Evolutionary conservation across 2,888 invertebrate species (phyloP), one percentile per base, ranked within the genome.

Genomic region (Sarcophaga rosellei): DNA sequence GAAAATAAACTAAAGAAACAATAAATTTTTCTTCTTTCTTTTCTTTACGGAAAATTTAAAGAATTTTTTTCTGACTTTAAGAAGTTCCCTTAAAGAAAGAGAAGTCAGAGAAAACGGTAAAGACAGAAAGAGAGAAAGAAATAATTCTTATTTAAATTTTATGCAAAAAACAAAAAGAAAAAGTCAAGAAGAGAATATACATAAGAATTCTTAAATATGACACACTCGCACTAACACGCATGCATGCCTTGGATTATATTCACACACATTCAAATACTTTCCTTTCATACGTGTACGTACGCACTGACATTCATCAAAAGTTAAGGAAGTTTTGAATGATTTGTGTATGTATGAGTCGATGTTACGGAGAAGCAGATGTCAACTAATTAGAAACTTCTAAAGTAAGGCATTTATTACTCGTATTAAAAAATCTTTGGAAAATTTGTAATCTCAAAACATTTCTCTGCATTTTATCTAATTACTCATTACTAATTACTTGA

Each of bases 301-400:
- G 53, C 53, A 53, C 62, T 68, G 53, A 21, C 23, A 74, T 78
- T 65, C 63, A 65, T 75, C 68, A 69, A 57, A 74, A 72, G 63
- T 75, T 75, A 44, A 69, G 69, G 47, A 75, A 63, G 45, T 65
- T 53, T 53, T 53, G 17, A 53, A 53, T 53, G 15, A 57, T 53
- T 17, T 69, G 69, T 75, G 23, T 69, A 12, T 15, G 4, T n/a
- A 23, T 45, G 8, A 62, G 59, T 20, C 59, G 59, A 53, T 17
- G 5, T 5, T 53, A 53, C 15, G 17, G 4, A 3, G 10, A 15
- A 53, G 53, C 53, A 4, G 1, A 12, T 12, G 4, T 53, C 17
- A 15, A 53, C 17, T 53, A 4, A 4, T 15, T 53, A 53, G 53
- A 53, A 53, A 47, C 35, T 1, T 23, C 23, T 45, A 45, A 11